These are phyloP conservation scores for Notodonta ziczac DNA, from an alignment of 2,888 invertebrate genomes.

Conservation along the genomic window DNA sequence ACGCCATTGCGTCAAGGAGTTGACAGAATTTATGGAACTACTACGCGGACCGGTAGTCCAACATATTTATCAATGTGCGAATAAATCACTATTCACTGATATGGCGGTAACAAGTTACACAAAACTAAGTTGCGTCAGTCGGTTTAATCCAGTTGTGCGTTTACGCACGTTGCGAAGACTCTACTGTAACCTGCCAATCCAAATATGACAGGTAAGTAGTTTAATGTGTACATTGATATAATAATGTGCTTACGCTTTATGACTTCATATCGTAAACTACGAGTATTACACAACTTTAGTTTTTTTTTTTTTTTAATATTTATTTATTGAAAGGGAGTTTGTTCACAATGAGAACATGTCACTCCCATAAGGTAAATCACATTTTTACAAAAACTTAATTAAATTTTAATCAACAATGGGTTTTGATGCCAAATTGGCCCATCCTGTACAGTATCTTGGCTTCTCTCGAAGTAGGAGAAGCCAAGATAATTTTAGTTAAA, in stretches of 20 bases:
- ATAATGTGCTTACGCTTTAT: background rate
- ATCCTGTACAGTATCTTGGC: too few relatives aligned
- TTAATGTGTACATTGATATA: constrained; percentile 1
- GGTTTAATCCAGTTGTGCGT: constrained; percentile 34
- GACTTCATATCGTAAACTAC: background rate
- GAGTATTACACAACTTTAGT: too few relatives aligned
- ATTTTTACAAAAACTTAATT: too few relatives aligned
- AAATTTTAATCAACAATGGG: too few relatives aligned
- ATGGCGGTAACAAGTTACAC: constrained; percentile 25
- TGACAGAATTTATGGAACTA: constrained; percentile 7
- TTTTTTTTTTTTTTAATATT: too few relatives aligned
- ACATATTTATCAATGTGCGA: constrained; percentile 24
- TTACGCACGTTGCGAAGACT: constrained; percentile 32
- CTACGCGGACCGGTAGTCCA: constrained; percentile 8
- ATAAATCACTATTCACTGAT: constrained; percentile 20
- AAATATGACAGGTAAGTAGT: background rate
- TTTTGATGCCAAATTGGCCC: too few relatives aligned
- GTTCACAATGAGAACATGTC: too few relatives aligned
- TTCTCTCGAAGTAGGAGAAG: too few relatives aligned
- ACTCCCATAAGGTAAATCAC: too few relatives aligned
- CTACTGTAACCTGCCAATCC: background rate
- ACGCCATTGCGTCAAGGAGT: constrained; percentile 1
- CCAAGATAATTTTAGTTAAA: too few relatives aligned
- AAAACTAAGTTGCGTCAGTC: constrained; percentile 27
- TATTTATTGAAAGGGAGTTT: too few relatives aligned